phyloP scores from a whole-genome alignment of 2,888 invertebrate species.

The Philhelius pedissequus region DNA sequence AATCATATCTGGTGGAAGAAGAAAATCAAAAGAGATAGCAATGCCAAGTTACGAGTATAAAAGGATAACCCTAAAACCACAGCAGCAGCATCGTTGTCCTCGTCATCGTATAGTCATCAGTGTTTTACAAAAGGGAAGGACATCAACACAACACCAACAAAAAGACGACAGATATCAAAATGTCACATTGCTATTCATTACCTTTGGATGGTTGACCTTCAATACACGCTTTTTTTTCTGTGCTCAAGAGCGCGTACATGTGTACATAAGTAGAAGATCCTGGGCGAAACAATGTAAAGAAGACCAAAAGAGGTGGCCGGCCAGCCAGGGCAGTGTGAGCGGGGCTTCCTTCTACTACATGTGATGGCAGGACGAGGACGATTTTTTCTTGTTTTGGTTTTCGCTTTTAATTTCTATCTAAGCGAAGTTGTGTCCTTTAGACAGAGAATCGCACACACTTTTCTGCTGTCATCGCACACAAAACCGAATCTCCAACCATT shows the following conservation, averaged over 20 bases:
- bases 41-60: background rate
- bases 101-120: background rate
- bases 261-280: conserved; percentile 61
- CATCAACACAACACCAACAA: conserved; percentile 28
- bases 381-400: conserved; percentile 60
- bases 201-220: conserved; percentile 74
- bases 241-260: conserved; percentile 66
- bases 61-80: conserved; percentile 60
- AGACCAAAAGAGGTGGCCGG: background rate
- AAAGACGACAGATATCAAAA: conserved; percentile 58
- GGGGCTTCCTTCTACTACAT: background rate
- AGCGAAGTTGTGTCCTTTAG: conserved; percentile 26
- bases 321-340: no score
- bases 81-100: background rate
- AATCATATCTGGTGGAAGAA: conserved; percentile 51
- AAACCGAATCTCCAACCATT: background rate
- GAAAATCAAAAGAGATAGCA: conserved; percentile 19
- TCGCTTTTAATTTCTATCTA: conserved; percentile 60
- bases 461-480: background rate
- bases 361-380: background rate
- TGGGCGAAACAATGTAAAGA: conserved; percentile 36
- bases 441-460: conserved; percentile 14
- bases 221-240: conserved; percentile 66
- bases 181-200: conserved; percentile 70
- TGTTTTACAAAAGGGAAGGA: conserved; percentile 37